These are phyloP conservation scores for Propithecus perrieri DNA, from an alignment of 2,797 vertebrate genomes.

Conservation along the genomic window DNA sequence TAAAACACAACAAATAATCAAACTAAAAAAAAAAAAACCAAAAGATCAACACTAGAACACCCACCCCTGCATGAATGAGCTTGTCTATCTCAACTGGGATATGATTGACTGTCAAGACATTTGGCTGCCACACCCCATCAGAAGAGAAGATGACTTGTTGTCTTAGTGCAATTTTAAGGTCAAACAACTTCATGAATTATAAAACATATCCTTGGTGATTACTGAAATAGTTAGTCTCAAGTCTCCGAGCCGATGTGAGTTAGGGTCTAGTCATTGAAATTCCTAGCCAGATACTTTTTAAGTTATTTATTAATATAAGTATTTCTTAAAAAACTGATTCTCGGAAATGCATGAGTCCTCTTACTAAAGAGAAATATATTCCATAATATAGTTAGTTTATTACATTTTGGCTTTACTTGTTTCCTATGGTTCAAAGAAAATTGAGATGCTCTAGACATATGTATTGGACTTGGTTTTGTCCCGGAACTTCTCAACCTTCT, in stretches of 20 bases:
- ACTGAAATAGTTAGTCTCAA: neutral
- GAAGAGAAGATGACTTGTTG: neutral
- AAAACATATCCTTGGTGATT: neutral
- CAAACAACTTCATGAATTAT: neutral
- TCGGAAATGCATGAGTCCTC: neutral
- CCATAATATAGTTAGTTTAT: neutral
- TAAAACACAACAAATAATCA: neutral
- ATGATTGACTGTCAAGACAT: neutral
- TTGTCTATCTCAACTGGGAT: neutral
- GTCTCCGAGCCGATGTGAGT: neutral
- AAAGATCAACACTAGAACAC: neutral
- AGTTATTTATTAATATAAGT: constrained; percentile 1
- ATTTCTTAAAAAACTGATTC: neutral
- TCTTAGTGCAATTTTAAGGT: neutral
- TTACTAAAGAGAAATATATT: neutral
- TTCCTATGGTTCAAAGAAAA: neutral
- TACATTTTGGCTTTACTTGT: neutral
- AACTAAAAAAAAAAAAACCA: neutral
- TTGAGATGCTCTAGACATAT: neutral
- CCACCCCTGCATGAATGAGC: neutral
- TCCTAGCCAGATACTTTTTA: constrained; percentile 16
- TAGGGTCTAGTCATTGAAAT: neutral
- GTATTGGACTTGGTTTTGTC: neutral
- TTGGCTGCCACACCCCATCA: neutral
- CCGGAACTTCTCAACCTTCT: neutral